Percentiles rank a stretch among this genome's conserved stretches.
Conservation (phyloP, 2,797 vertebrate species). For the Protosalanx chinensis region DNA sequence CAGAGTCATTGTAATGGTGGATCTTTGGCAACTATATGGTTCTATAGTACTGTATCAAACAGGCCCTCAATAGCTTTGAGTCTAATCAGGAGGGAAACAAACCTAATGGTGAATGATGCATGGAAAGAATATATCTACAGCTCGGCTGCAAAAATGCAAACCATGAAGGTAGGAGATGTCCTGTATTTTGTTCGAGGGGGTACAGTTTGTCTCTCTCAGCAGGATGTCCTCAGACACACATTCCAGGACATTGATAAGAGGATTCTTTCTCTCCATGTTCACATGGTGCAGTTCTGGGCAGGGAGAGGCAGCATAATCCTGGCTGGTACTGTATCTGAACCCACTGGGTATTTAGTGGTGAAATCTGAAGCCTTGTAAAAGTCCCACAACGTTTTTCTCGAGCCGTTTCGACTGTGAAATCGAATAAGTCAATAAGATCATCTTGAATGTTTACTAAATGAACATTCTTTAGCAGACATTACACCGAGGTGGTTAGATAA, state of each 20-base stretch:
- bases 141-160: too few relatives aligned
- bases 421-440: too few relatives aligned
- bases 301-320: conserved; percentile 15
- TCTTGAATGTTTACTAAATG: too few relatives aligned
- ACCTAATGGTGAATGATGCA: neutral
- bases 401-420: neutral
- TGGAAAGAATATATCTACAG: too few relatives aligned
- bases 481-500: too few relatives aligned
- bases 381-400: neutral
- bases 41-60: too few relatives aligned
- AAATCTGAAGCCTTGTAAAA: neutral
- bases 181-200: neutral
- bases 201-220: neutral
- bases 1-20: too few relatives aligned
- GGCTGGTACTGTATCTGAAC: neutral
- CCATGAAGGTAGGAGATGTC: neutral
- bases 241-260: conserved; percentile 45
- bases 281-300: conserved; percentile 31
- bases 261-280: conserved; percentile 34
- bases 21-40: too few relatives aligned
- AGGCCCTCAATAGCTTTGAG: too few relatives aligned
- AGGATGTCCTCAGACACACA: neutral
- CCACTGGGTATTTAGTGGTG: neutral
- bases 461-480: too few relatives aligned
- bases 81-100: neutral